These are phyloP conservation scores for Parnassius glacialis DNA, from an alignment of 2,888 invertebrate species.

Conservation along the genomic window DNA sequence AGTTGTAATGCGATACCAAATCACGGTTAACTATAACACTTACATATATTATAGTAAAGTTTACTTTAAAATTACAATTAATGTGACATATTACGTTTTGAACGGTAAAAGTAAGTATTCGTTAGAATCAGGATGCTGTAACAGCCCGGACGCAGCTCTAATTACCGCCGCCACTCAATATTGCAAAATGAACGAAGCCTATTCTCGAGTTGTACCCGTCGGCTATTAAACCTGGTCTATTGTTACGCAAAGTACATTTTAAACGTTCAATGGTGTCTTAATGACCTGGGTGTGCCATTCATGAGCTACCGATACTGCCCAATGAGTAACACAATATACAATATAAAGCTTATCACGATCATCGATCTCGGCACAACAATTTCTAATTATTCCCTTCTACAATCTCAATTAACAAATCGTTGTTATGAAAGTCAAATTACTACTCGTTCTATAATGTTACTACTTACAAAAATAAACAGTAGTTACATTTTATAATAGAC, in stretches of 20 bases:
- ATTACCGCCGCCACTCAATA: constrained; percentile 74
- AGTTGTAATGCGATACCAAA: constrained; percentile 35
- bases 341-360: constrained; percentile 54
- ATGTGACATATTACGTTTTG: constrained; percentile 29
- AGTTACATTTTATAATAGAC: too few relatives aligned
- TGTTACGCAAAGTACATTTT: constrained; percentile 67
- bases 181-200: constrained; percentile 72
- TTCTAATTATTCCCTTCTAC: constrained; percentile 70
- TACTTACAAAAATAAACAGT: too few relatives aligned
- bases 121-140: constrained; percentile 78
- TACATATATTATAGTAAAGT: constrained; percentile 29
- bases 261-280: constrained; percentile 56
- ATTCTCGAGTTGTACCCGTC: constrained; percentile 60
- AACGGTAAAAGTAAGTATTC: constrained; percentile 41
- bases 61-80: constrained; percentile 24
- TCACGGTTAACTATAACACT: constrained; percentile 34
- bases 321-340: constrained; percentile 54
- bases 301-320: constrained; percentile 47
- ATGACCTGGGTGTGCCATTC: constrained; percentile 65
- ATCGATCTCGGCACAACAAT: constrained; percentile 50
- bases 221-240: constrained; percentile 63
- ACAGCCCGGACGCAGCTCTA: constrained; percentile 71
- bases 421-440: constrained; percentile 68
- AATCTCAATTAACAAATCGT: constrained; percentile 62
- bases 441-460: constrained; percentile 28